phyloP scores from a whole-genome alignment of 2,888 invertebrate genomes.

The Chydorus sphaericus region DNA sequence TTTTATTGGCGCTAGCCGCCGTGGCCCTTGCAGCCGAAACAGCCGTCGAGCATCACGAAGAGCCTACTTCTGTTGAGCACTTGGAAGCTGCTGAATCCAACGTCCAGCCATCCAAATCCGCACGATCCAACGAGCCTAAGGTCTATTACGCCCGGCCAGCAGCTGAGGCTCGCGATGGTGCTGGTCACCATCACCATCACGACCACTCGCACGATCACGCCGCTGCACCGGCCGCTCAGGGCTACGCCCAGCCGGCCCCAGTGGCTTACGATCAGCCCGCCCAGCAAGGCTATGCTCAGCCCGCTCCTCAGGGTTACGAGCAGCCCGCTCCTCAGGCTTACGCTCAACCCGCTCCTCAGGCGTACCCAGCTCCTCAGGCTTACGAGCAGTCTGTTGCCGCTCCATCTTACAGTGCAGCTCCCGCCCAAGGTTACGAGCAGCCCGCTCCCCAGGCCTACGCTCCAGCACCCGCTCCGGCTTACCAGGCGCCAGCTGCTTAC shows the following conservation, averaged over 20 bases:
- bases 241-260: constrained; percentile 6
- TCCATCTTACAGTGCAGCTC: constrained; percentile 6
- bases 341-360: neutral
- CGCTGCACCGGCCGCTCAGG: neutral
- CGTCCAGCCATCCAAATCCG: neutral
- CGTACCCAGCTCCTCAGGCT: constrained; percentile 3
- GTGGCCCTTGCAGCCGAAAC: neutral
- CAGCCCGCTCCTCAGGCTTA: constrained; percentile 2
- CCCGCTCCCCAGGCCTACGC: constrained; percentile 11
- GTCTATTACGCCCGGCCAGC: constrained; percentile 1
- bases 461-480: neutral
- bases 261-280: neutral
- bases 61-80: neutral
- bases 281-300: neutral
- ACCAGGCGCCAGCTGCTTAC: constrained; percentile 6
- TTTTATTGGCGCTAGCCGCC: constrained; percentile 4
- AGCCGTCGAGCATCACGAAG: neutral
- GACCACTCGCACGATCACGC: constrained; percentile 6
- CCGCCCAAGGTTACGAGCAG: constrained; percentile 6
- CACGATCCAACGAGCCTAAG: neutral
- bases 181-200: constrained; percentile 11
- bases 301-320: constrained; percentile 8
- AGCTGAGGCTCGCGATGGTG: constrained; percentile 13
- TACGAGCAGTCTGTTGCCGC: neutral
- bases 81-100: neutral